Evolutionary conservation across 30 jellyfish, hydroid and myxozoan genomes (phyloP).

Genomic region (Hydractinia echinata): DNA sequence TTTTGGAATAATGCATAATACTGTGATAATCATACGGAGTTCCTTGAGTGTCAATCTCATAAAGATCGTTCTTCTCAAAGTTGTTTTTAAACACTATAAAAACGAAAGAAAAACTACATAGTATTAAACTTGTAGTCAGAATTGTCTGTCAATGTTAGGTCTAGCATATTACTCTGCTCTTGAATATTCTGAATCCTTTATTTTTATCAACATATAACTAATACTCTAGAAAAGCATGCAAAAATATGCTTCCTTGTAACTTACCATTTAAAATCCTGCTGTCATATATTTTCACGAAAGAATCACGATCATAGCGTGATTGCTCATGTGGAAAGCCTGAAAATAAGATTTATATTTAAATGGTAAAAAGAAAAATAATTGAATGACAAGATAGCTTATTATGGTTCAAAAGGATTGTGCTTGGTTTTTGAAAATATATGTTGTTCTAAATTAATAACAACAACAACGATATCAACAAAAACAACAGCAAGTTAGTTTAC

Average conservation of each 20-base stretch:
- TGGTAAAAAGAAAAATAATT: no score
- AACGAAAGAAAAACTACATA: neutral
- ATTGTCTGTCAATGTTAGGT: no score
- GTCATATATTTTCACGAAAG: slow-evolving; percentile 43
- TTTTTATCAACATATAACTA: no score
- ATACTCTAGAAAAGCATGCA: no score
- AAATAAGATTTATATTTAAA: neutral
- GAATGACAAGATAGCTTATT: no score
- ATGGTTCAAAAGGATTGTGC: neutral
- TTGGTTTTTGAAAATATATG: no score
- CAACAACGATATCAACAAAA: no score
- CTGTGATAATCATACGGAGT: slow-evolving; percentile 71
- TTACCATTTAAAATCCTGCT: slow-evolving; percentile 25
- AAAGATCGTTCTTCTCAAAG: slow-evolving; percentile 36
- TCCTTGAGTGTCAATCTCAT: slow-evolving; percentile 34
- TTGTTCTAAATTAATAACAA: no score
- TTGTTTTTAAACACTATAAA: slow-evolving; percentile 34
- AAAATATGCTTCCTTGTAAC: neutral
- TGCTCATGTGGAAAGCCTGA: slow-evolving; percentile 87
- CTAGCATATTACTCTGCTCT: no score
- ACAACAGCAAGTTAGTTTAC: slow-evolving; percentile 1
- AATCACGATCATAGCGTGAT: slow-evolving; percentile 74
- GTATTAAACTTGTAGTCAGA: neutral
- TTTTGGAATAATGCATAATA: slow-evolving; percentile 63
- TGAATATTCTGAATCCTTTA: no score